phyloP scores from a whole-genome alignment of 2,797 vertebrate genomes.

The Catharus ustulatus region DNA sequence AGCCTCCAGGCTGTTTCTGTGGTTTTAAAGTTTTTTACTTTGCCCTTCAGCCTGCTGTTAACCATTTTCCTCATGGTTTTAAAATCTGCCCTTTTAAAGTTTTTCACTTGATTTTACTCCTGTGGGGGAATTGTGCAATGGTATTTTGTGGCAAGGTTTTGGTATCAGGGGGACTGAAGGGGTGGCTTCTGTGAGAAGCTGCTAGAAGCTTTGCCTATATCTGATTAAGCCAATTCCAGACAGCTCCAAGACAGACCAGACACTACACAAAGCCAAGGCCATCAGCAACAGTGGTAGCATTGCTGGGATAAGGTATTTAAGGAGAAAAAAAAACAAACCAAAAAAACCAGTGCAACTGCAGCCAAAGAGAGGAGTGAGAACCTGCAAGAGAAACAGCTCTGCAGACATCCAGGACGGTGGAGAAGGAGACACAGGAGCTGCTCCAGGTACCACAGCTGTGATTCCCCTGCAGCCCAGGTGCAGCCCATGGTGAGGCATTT shows the following conservation, averaged over 20 bases:
- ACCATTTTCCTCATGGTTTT: constrained; percentile 67
- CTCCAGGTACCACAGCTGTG: background rate
- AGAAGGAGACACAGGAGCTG: background rate
- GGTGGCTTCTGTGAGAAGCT: background rate
- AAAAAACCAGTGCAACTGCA: background rate
- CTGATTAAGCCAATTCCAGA: background rate
- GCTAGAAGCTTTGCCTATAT: background rate
- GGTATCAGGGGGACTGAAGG: background rate
- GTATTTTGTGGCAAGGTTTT: background rate
- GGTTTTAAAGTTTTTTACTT: constrained; percentile 74
- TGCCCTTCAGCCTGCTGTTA: constrained; percentile 73
- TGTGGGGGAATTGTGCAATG: background rate
- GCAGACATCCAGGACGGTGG: background rate
- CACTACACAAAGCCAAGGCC: background rate
- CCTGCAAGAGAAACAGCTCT: background rate
- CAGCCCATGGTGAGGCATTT: background rate
- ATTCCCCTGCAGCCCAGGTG: background rate
- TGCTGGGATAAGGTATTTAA: background rate
- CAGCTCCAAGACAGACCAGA: accelerated
- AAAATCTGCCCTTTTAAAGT: constrained; percentile 70
- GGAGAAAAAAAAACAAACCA: background rate
- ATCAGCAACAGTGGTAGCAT: too few species aligned
- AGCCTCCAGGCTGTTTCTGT: constrained; percentile 71
- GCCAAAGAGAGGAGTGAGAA: background rate
- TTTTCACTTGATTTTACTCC: constrained; percentile 20